Evolutionary conservation across 2,113 vertebrate species (phyloP).

Genomic region (Nanorana parkeri): DNA sequence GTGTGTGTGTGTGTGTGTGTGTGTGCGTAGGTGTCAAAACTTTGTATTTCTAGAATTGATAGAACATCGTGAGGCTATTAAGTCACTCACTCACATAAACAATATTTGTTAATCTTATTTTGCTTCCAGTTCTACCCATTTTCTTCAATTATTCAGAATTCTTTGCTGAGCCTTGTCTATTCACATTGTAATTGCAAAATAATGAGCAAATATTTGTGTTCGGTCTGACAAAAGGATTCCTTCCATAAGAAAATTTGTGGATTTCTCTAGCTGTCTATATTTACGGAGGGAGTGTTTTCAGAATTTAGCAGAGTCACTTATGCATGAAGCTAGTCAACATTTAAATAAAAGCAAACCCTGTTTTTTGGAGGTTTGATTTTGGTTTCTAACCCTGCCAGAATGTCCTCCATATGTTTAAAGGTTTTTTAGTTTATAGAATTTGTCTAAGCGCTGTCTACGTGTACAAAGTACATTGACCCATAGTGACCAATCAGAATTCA

Average conservation of each 20-base stretch:
- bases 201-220: slow-evolving; percentile 49
- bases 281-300: slow-evolving; percentile 23
- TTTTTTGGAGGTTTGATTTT: not conserved
- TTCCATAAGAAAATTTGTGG: slow-evolving; percentile 18
- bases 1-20: too few species aligned
- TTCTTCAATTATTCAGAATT: not conserved
- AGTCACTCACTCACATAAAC: not conserved
- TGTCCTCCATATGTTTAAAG: slow-evolving; percentile 13
- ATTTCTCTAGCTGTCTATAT: slow-evolving; percentile 23
- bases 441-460: not conserved
- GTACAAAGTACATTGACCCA: too few species aligned
- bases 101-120: not conserved
- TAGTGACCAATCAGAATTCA: too few species aligned
- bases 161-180: not conserved
- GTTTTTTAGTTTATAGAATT: too few species aligned
- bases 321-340: not conserved
- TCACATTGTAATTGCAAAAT: slow-evolving; percentile 37
- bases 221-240: not conserved
- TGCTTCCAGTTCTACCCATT: not conserved
- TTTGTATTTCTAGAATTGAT: too few species aligned
- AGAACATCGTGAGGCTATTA: too few species aligned
- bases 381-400: slow-evolving; percentile 33
- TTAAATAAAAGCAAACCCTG: not conserved
- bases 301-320: slow-evolving; percentile 1
- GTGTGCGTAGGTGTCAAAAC: too few species aligned